phyloP scores from a whole-genome alignment of 2,797 vertebrate genomes.

The Petrocephalus schoutedeni region DNA sequence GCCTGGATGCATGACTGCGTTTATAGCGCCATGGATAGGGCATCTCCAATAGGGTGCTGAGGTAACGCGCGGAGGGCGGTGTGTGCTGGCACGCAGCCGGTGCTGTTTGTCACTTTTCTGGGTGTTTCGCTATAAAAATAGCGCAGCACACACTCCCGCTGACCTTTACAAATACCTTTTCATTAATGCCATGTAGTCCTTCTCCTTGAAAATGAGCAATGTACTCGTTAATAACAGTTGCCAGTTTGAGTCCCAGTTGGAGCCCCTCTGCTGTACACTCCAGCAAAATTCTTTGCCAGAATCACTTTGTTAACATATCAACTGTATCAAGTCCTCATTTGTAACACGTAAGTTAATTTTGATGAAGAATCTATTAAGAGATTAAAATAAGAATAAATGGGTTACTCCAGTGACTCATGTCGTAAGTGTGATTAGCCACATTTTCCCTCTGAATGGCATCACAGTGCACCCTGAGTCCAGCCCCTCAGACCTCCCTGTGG shows the following conservation, averaged over 20 bases:
- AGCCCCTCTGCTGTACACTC: not conserved
- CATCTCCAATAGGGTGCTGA: not conserved
- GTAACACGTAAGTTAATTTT: not conserved
- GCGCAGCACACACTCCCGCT: not conserved
- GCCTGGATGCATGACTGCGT: not conserved
- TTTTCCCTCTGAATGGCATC: not conserved
- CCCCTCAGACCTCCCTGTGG: not conserved
- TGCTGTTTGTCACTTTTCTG: not conserved
- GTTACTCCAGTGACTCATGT: constrained; percentile 7
- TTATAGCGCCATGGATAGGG: not conserved
- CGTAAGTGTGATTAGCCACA: not conserved
- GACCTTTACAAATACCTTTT: not conserved
- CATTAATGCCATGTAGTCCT: not conserved
- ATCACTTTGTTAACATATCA: not conserved
- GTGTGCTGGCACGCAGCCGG: not conserved
- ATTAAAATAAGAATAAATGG: not conserved
- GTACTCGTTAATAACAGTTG: not conserved
- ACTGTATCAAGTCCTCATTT: not conserved
- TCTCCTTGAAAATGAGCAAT: not conserved
- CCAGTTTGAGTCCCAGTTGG: constrained; percentile 7
- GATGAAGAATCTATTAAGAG: not conserved
- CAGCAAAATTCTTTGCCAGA: not conserved
- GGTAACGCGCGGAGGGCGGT: not conserved
- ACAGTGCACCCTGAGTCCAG: not conserved
- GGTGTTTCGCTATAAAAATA: not conserved